phyloP scores from a whole-genome alignment of 1,140 invertebrate genomes.

The Rhopalosiphum maidis region DNA sequence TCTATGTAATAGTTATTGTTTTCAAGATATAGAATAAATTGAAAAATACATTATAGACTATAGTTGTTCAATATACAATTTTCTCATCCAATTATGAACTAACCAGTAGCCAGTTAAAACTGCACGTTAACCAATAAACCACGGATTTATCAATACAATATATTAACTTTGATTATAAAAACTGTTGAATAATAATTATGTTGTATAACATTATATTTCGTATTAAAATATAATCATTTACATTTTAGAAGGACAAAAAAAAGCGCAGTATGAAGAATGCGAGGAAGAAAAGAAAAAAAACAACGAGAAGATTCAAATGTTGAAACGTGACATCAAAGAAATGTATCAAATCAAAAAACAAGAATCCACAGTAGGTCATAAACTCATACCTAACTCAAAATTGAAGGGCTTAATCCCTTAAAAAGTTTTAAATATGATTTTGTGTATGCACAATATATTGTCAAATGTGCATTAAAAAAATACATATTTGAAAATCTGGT shows the following conservation, averaged over 20 bases:
- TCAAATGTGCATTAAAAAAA: neutral
- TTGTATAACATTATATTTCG: neutral
- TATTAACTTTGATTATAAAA: neutral
- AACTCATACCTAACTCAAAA: neutral
- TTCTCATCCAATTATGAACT: neutral
- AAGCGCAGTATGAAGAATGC: conserved; percentile 80
- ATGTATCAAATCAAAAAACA: conserved; percentile 69
- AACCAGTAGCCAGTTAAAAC: too few relatives aligned
- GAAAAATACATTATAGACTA: neutral
- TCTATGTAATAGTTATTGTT: neutral
- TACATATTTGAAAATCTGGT: neutral
- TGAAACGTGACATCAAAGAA: conserved; percentile 78
- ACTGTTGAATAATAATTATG: neutral
- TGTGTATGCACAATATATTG: too few relatives aligned
- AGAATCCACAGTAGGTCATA: conserved; percentile 66
- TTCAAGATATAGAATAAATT: conserved; percentile 5
- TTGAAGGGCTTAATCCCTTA: neutral
- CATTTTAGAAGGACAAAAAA: conserved; percentile 78
- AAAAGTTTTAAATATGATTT: neutral
- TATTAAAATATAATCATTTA: neutral
- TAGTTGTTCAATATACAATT: neutral
- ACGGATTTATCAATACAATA: neutral
- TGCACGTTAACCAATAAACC: neutral
- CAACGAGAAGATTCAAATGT: conserved; percentile 70
- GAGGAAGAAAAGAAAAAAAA: conserved; percentile 76